A percentile compares a stretch with the other conserved stretches of the same genome.
phyloP scores from a whole-genome alignment of 2,113 vertebrate genomes.

The Ailuropoda melanoleuca region DNA sequence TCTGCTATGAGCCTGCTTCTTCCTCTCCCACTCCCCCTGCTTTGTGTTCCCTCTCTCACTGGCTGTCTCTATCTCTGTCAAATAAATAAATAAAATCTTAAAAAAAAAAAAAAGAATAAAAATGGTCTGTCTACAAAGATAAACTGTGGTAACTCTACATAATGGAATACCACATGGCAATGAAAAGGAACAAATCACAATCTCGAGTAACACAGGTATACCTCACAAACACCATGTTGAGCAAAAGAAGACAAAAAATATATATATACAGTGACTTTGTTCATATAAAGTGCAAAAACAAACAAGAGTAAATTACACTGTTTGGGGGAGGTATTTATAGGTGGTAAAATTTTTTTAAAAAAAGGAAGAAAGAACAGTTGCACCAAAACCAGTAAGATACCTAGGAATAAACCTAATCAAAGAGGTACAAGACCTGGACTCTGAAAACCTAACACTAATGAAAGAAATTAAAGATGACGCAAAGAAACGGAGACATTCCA shows the following conservation, averaged over 20 bases:
- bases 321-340: background rate
- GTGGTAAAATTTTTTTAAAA: background rate
- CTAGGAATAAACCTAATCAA: background rate
- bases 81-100: no score
- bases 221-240: background rate
- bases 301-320: background rate
- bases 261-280: background rate
- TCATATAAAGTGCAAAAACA: background rate
- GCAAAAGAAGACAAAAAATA: background rate
- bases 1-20: no score
- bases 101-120: no score
- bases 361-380: background rate
- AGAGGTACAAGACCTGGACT: background rate
- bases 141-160: background rate
- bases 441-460: background rate
- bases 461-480: background rate
- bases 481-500: background rate
- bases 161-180: background rate
- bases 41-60: no score
- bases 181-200: slow-evolving; percentile 1
- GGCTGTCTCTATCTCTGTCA: no score
- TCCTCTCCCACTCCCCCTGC: no score
- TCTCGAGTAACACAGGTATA: background rate
- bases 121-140: background rate
- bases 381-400: background rate